These are phyloP conservation scores for Desmodus rotundus DNA, from an alignment of 2,113 vertebrate genomes.

Conservation along the genomic window DNA sequence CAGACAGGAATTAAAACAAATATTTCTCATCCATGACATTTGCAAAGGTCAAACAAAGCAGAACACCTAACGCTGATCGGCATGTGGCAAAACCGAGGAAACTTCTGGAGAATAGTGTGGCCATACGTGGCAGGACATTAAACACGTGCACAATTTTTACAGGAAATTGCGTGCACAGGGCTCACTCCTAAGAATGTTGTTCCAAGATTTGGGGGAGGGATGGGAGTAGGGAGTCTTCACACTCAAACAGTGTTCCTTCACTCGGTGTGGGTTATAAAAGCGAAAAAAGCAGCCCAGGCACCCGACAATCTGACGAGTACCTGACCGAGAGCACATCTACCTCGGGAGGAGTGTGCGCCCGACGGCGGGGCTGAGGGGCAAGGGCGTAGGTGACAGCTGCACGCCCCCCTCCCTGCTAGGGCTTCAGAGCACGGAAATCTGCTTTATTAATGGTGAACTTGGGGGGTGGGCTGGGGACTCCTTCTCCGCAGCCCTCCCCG, in stretches of 20 bases:
- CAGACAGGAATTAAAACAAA: not conserved
- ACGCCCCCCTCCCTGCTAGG: no score
- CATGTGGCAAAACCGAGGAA: not conserved
- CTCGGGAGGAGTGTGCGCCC: accelerated
- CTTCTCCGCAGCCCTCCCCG: no score
- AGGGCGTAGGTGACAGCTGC: not conserved
- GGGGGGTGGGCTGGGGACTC: not conserved
- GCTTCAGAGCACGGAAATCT: not conserved
- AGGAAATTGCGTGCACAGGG: accelerated
- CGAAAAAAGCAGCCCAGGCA: not conserved
- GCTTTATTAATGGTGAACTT: not conserved
- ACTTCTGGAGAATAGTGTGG: not conserved
- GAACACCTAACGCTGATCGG: not conserved
- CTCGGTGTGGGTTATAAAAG: not conserved
- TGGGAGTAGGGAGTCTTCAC: not conserved
- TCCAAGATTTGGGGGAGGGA: not conserved
- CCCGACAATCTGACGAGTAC: not conserved
- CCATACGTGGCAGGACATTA: not conserved
- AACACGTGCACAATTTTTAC: not conserved
- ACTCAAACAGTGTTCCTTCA: not conserved
- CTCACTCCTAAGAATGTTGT: not conserved
- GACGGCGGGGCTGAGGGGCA: accelerated
- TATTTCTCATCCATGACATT: not conserved
- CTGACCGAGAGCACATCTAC: not conserved
- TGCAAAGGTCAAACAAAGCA: constrained; percentile 22